phyloP scores from a whole-genome alignment of 2,888 invertebrate genomes.

The Ganaspis brasiliensis region DNA sequence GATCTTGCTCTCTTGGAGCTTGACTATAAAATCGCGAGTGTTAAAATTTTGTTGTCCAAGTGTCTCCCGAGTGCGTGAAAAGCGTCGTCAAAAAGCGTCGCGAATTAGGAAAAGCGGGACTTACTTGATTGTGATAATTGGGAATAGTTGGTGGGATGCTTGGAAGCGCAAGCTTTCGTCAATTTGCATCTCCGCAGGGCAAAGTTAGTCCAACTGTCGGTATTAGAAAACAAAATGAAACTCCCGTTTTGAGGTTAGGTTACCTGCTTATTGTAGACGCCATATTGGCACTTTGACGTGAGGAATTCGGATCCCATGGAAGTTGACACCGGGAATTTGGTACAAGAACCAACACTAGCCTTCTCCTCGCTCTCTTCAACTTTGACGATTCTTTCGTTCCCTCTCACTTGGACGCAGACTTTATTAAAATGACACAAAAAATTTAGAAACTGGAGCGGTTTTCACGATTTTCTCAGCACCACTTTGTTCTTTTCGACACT shows the following conservation, averaged over 20 bases:
- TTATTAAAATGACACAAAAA: background rate
- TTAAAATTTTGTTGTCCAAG: slow-evolving; percentile 40
- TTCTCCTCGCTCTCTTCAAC: slow-evolving; percentile 8
- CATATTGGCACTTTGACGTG: slow-evolving; percentile 42
- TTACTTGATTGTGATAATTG: slow-evolving; percentile 12
- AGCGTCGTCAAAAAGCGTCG: slow-evolving; percentile 39
- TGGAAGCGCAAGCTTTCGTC: slow-evolving; percentile 12
- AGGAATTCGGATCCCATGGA: slow-evolving; percentile 41
- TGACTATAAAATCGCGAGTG: slow-evolving; percentile 36
- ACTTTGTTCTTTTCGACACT: background rate
- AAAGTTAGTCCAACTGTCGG: slow-evolving; percentile 40
- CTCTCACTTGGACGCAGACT: background rate
- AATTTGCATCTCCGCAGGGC: slow-evolving; percentile 36
- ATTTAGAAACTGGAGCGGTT: too few relatives aligned
- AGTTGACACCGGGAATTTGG: slow-evolving; percentile 44
- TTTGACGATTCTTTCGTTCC: slow-evolving; percentile 5
- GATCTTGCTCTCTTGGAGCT: slow-evolving; percentile 1
- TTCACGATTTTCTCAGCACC: background rate
- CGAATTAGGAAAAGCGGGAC: background rate
- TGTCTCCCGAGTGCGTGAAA: slow-evolving; percentile 26
- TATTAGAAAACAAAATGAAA: slow-evolving; percentile 44
- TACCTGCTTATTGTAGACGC: slow-evolving; percentile 44
- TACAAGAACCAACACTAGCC: slow-evolving; percentile 36
- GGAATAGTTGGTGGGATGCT: slow-evolving; percentile 20
- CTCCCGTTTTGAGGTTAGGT: slow-evolving; percentile 41